Percentiles rank a stretch among this genome's conserved stretches.
These are phyloP conservation scores for Potamarius usumacintae DNA, from an alignment of 2,113 vertebrate genomes.

Conservation along the genomic window DNA sequence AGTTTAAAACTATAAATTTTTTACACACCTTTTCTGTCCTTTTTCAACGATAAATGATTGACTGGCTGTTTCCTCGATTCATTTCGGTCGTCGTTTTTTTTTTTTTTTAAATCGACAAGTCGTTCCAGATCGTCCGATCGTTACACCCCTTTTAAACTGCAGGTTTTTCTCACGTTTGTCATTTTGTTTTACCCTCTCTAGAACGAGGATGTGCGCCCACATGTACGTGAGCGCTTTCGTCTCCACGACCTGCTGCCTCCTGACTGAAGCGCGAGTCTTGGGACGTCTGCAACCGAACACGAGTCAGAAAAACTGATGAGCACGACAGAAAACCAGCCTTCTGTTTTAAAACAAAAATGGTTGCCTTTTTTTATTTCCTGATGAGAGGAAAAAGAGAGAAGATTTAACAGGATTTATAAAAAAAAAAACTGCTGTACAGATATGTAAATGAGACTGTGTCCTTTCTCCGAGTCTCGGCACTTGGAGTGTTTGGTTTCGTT, in stretches of 20 bases:
- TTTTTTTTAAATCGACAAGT: background rate
- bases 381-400: conserved; percentile 49
- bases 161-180: background rate
- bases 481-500: conserved; percentile 48
- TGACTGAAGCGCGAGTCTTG: conserved; percentile 69
- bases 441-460: conserved; percentile 49
- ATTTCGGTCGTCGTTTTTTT: background rate
- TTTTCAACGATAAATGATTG: background rate
- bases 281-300: conserved; percentile 48
- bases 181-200: conserved; percentile 53
- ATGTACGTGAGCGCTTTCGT: conserved; percentile 89
- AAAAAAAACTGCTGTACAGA: conserved; percentile 37
- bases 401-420: conserved; percentile 61
- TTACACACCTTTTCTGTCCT: background rate
- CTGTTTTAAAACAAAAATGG: conserved; percentile 69
- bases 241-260: conserved; percentile 89
- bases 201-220: conserved; percentile 88
- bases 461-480: conserved; percentile 68
- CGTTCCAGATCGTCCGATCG: background rate
- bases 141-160: conserved; percentile 35
- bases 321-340: conserved; percentile 58
- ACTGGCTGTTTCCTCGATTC: background rate
- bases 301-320: conserved; percentile 31
- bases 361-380: background rate
- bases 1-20: no score